phyloP scores from a whole-genome alignment of 2,888 invertebrate genomes.

The Oligia fasciuncula region DNA sequence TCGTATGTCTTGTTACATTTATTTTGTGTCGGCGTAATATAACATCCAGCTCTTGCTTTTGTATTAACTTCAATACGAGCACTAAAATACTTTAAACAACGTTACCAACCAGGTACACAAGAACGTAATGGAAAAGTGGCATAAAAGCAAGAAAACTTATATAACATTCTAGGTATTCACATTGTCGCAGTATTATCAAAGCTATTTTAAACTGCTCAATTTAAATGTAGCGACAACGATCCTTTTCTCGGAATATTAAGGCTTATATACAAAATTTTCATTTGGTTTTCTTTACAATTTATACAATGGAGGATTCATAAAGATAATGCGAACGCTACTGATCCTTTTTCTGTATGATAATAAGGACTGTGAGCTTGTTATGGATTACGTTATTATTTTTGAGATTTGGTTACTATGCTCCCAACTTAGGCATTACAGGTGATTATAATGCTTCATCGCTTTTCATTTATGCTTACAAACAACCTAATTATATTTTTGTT shows the following conservation, averaged over 20 bases:
- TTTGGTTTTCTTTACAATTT: constrained; percentile 48
- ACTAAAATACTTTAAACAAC: not conserved
- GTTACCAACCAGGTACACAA: constrained; percentile 1
- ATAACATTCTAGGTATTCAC: constrained; percentile 23
- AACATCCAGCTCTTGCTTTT: not conserved
- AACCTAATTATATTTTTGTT: not conserved
- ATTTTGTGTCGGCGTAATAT: not conserved
- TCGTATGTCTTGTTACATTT: not conserved
- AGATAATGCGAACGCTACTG: constrained; percentile 52
- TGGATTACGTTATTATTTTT: constrained; percentile 38
- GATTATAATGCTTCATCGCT: not conserved
- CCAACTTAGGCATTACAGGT: not conserved
- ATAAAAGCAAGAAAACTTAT: constrained; percentile 36
- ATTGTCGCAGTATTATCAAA: constrained; percentile 27
- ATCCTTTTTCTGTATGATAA: constrained; percentile 46
- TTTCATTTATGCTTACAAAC: not conserved
- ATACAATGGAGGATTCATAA: constrained; percentile 60
- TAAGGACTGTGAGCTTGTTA: constrained; percentile 33
- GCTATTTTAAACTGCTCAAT: constrained; percentile 33
- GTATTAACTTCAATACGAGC: not conserved
- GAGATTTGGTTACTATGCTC: constrained; percentile 5
- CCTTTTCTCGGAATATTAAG: constrained; percentile 41
- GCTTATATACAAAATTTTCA: constrained; percentile 50
- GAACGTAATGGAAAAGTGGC: constrained; percentile 38
- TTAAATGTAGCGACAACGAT: constrained; percentile 23